Base-by-base conservation (phyloP, 2,797 vertebrate species). In the Esox masquinongy region DNA sequence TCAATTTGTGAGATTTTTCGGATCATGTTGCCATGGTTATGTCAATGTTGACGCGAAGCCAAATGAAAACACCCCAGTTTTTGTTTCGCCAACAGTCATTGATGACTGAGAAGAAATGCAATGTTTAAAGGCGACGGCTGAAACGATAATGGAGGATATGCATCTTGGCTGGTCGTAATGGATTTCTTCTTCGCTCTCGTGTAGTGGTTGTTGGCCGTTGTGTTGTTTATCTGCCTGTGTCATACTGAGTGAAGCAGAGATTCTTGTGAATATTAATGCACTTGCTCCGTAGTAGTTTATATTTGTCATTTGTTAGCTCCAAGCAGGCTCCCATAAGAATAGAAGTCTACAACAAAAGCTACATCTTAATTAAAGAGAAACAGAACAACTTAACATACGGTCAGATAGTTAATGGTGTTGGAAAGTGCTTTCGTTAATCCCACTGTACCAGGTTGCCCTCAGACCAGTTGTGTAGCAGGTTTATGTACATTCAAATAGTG, bases 21-120 rank as follows among this genome's bases (percentile, higher is more conserved):
- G 50, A n/a, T 69, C 26, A 77, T 85, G 92, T 92, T 92, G 89
- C 91, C 84, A 90, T 90, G 88, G 87, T 87, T 86, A 90, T 87
- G 50, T 83, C 79, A 84, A 80, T 88, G 86, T 84, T 88, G 88
- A 89, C 87, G 87, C 51, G 64, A 29, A 50, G 71, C 75, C 29
- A 77, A 71, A 75, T 17, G 49, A 34, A 50, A 26, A 76, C 68
- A 67, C 71, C 75, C 75, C 73, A 70, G 29, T 31, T 31, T 76
- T 89, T 78, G 70, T 90, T 72, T 79, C 68, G 29, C 29, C 29
- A 84, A 79, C 56, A 77, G 68, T 79, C 83, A 82, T 87, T 89
- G 84, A 87, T 82, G 81, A 77, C 75, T 74, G 73, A 50, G 70
- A 59, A 70, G 14, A 69, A 47, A 31, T 5, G 56, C 5, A 64